Evolutionary conservation across 2,113 vertebrate genomes (phyloP).

Genomic region (Setophaga coronata): DNA sequence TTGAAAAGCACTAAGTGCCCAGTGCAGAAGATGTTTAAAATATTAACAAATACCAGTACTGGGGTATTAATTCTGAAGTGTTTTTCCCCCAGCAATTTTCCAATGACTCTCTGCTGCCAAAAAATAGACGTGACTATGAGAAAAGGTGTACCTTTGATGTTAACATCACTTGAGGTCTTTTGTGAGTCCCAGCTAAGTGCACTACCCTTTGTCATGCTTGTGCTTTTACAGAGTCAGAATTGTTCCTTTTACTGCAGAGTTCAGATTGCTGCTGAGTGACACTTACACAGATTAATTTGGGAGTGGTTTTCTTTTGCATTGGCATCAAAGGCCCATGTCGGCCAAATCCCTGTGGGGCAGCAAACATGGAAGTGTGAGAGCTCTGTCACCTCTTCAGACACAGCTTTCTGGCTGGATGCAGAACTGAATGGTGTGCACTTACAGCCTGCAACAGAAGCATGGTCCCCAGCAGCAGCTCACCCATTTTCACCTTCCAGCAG

Average conservation of each 20-base stretch:
- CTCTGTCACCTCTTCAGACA: neutral
- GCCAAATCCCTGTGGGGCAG: neutral
- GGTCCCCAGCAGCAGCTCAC: neutral
- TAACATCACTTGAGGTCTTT: neutral
- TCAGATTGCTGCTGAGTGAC: neutral
- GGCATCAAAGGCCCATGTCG: neutral
- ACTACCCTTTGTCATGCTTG: neutral
- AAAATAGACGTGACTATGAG: neutral
- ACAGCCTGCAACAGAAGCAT: neutral
- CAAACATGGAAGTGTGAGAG: neutral
- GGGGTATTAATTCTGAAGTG: neutral
- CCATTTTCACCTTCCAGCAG: neutral
- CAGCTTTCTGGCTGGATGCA: neutral
- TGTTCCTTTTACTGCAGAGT: neutral
- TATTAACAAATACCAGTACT: neutral
- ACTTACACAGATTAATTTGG: neutral
- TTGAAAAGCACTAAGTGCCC: neutral
- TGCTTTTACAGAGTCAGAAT: neutral
- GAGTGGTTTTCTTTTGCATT: neutral
- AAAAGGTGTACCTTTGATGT: neutral
- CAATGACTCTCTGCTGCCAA: neutral
- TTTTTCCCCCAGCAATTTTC: neutral
- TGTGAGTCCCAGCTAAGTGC: neutral
- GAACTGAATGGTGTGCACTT: rapidly evolving
- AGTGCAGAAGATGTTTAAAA: neutral